Base-by-base conservation (phyloP, 2,888 invertebrate genomes). In the Copidosoma aretas region DNA sequence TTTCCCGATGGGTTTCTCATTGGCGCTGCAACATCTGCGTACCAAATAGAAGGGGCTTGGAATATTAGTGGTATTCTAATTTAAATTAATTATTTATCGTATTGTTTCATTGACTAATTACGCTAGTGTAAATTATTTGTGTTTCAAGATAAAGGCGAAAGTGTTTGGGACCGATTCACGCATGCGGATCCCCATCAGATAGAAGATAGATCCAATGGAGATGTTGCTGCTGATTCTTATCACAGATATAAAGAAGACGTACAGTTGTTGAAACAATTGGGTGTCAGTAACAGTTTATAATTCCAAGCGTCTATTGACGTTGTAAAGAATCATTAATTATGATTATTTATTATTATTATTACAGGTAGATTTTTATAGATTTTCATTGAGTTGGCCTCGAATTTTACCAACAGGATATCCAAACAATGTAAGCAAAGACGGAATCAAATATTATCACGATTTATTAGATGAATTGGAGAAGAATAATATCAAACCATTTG, bases 401-500 rank as follows among this genome's bases (percentile, higher is more conserved):
- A 79, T 88, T 10, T 73, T 87, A 54, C 86, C 87, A 0, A 82
- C 79, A 58, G 87, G 85, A 52, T 78, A 76, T 67, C 0, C 87
- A 10, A 77, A 77, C 52, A 72, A 61, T 0, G 49, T 79, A 32
- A 80, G 84, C 59, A 82, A 84, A 71, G 77, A 80, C 25, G 87
- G 86, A 1, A 73, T 88, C 10, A 74, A 79, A 10, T 86, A 86
- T 77, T 88, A 88, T 75, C 83, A 84, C 56, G 77, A 81, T 19
- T 73, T 88, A 4, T 81, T 87, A 39, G 76, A 86, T 70, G 84
- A 81, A 60, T 77, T 87, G 1, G 54, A 81, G n/a, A 87, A 84
- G 66, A 88, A 89, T 72, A 89, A 83, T 22, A 89, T 93, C 62
- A 77, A 83, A 64, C 90, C 91, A 0, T 77, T 89, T 67, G 86